phyloP scores from a whole-genome alignment of 2,888 invertebrate species.

The Tanypteryx hageni region DNA sequence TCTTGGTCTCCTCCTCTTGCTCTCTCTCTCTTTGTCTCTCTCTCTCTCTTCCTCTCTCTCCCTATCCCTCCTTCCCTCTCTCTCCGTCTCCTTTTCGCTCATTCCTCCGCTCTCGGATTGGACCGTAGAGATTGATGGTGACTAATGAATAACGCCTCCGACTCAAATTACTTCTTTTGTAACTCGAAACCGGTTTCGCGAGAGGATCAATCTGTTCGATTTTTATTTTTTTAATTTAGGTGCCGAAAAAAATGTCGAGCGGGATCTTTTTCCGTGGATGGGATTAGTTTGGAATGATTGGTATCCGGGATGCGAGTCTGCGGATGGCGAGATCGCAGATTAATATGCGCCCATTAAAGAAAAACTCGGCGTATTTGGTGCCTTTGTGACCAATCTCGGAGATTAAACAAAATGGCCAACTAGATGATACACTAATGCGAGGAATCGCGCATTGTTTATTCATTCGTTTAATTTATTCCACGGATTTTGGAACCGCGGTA shows the following conservation, averaged over 20 bases:
- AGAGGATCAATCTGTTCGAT: background rate
- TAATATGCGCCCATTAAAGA: background rate
- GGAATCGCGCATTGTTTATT: no score
- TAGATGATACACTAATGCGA: no score
- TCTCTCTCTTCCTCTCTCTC: no score
- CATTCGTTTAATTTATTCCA: no score
- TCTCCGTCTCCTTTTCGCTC: background rate
- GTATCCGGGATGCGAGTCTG: background rate
- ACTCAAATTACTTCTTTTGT: background rate
- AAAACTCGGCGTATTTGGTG: no score
- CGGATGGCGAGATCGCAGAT: background rate
- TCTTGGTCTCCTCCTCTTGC: background rate
- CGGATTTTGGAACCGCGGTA: no score
- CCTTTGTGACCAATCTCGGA: no score
- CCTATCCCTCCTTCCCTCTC: background rate
- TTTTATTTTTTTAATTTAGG: background rate
- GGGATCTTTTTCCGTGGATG: background rate
- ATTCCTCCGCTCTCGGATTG: background rate
- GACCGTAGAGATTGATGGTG: background rate
- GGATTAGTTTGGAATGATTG: background rate
- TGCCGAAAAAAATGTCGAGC: background rate
- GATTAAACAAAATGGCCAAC: no score
- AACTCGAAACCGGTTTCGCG: background rate
- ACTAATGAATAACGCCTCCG: background rate
- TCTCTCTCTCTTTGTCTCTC: background rate